Evolutionary conservation across 2,113 vertebrate species (phyloP), one percentile per base, ranked within the genome.

Genomic region (Nycticorax nycticorax): DNA sequence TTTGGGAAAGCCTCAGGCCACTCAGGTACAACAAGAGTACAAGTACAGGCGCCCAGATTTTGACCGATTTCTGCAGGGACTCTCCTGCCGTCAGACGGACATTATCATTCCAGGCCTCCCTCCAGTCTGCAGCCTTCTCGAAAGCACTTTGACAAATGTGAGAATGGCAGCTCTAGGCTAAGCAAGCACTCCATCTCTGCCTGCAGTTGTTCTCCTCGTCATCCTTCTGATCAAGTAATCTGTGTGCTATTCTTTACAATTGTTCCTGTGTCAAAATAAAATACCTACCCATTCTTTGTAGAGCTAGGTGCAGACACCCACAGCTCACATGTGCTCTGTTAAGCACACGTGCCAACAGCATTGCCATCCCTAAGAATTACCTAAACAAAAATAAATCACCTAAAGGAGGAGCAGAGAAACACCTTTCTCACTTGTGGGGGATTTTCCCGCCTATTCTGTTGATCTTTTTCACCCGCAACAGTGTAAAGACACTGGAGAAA

Each of bases 281-380:
- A 53, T 3, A 45, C 27, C 16, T 14, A 20, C 9, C 0, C 0
- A 10, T 8, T 64, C 62, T 5, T 8, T 9, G 17, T 2, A 33
- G 16, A 59, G 19, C 12, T 45, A 35, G 24, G 19, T 13, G 23
- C 23, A 37, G 28, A 47, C 3, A 17, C 4, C 27, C 21, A 10
- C 1, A 7, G 30, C 20, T 72, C 39, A 27, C 0, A 0, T 1
- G 18, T 15, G 32, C 7, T 45, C 43, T 43, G 39, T 12, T 10
- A 69, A 30, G 43, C 9, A 18, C 13, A 20, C 22, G 3, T 4
- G 48, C 26, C 75, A 91, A 56, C 23, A 16, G 24, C 45, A 26
- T 1, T 24, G 15, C 20, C 63, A 71, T 10, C 35, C 20, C 18
- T 3, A 62, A 50, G 37, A 37, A 37, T 3, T 14, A 79, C 21